These are phyloP conservation scores for Cyprinodon tularosa DNA, from an alignment of 2,113 vertebrate genomes.

Conservation along the genomic window DNA sequence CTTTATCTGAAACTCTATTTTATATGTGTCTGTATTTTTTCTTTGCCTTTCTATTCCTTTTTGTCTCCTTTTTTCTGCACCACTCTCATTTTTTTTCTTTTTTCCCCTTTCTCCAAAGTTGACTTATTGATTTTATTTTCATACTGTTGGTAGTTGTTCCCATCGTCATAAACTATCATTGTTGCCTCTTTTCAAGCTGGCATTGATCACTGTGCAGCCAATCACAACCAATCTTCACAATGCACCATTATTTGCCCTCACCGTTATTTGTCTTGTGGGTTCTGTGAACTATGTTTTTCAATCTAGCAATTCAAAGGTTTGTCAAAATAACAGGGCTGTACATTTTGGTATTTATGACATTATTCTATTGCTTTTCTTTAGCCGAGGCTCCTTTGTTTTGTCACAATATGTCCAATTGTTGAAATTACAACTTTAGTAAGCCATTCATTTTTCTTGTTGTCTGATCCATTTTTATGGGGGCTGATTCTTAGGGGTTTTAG, in stretches of 20 bases:
- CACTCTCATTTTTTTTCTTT: conserved; percentile 28
- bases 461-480: neutral
- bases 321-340: conserved; percentile 25
- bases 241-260: conserved; percentile 55
- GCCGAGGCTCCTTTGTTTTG: neutral
- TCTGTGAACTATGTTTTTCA: conserved; percentile 43
- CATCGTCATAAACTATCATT: conserved; percentile 60
- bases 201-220: conserved; percentile 60
- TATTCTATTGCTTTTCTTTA: neutral
- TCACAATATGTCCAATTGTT: neutral
- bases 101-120: conserved; percentile 28
- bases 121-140: conserved; percentile 74
- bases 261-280: conserved; percentile 37
- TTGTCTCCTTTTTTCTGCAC: conserved; percentile 22
- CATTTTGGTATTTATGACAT: neutral
- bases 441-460: neutral
- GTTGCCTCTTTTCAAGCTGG: conserved; percentile 54
- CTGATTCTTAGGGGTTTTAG: too few species aligned
- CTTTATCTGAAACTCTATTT: conserved; percentile 31
- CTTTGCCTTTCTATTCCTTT: conserved; percentile 43
- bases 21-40: conserved; percentile 12
- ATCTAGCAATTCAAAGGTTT: conserved; percentile 19
- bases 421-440: neutral
- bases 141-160: conserved; percentile 60
- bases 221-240: conserved; percentile 60